Conservation (phyloP, 2,113 vertebrate species). For the Erinaceus europaeus region DNA sequence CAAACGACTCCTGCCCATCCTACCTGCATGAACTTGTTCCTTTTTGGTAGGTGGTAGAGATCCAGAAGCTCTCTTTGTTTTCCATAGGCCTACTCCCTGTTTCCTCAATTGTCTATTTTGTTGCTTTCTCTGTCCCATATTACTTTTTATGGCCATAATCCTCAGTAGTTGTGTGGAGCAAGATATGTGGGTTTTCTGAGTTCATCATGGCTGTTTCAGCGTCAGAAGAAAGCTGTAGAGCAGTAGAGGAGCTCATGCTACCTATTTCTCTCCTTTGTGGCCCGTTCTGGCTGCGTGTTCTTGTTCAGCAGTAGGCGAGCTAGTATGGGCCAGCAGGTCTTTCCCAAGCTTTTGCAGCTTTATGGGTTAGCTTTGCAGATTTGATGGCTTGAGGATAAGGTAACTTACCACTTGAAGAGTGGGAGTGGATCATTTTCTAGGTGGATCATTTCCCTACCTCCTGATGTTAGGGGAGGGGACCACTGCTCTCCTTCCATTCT, state of each 20-base stretch:
- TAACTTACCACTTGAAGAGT: constrained; percentile 30
- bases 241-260: constrained; percentile 24
- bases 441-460: constrained; percentile 41
- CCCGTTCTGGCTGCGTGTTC: constrained; percentile 10
- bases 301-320: constrained; percentile 37
- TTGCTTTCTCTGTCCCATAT: constrained; percentile 60
- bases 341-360: constrained; percentile 9
- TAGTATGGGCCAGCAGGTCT: constrained; percentile 10
- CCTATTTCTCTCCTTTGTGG: constrained; percentile 18
- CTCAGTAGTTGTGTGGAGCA: constrained; percentile 41
- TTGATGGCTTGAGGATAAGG: constrained; percentile 25
- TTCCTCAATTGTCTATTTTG: constrained; percentile 56
- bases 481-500: constrained; percentile 37
- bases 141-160: constrained; percentile 67
- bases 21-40: constrained; percentile 80
- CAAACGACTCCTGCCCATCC: constrained; percentile 70
- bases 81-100: constrained; percentile 63
- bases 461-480: constrained; percentile 27
- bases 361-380: constrained; percentile 40
- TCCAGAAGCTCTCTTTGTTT: constrained; percentile 56
- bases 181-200: constrained; percentile 38
- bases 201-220: constrained; percentile 47
- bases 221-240: constrained; percentile 57
- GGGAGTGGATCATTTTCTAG: constrained; percentile 39
- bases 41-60: constrained; percentile 73